Base-by-base conservation (phyloP, 2,113 vertebrate species). In the Lepus europaeus region DNA sequence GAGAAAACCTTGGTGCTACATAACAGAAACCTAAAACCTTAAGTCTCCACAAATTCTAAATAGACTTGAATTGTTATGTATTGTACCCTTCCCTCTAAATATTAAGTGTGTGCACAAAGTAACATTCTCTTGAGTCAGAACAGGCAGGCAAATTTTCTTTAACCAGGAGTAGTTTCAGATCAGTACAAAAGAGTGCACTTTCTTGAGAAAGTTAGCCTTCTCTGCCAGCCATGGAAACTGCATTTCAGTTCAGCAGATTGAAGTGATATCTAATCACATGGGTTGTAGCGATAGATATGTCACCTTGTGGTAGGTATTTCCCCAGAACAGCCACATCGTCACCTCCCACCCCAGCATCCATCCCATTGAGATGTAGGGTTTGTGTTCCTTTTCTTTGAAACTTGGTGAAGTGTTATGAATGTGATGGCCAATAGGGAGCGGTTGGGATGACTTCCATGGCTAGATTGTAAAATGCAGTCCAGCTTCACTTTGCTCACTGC, bases 221-320 rank as follows among this genome's bases (percentile, higher is more conserved):
- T 88, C 82, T 95, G 78, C 84, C 87, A 92, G 88, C 87, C 39
- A 61, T 10, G 39, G 8, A 82, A 85, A 85, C 8, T 96, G 33
- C 33, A 27, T 96, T 97, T 92, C 79, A 74, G 85, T 83, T 95
- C 81, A 94, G 80, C 63, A 86, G 10, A 72, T 90, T 0, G 61
- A 97, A 97, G 86, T 39, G 45, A 56, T 78, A 66, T 31, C 77
- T 93, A 86, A 73, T 95, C 64, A 79, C 95, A 92, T 53, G n/a
- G 83, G 83, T 69, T 89, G 31, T 3, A 56, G 56, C 94, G 64
- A 84, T 92, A 96, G 36, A 56, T 96, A 82, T 93, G 85, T 96
- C 89, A 68, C 95, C 93, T 85, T 61, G 64, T 70, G 31, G 64
- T 78, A 92, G 68, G 3, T 51, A 39, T 82, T 90, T 92, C 87